These are phyloP conservation scores for Felis catus DNA, from an alignment of 2,113 vertebrate species.

Conservation along the genomic window F.catus_Fca126_mat1.0 CM031422.1:9337001-9337500, in stretches of 20 bases:
- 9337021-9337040: too few relatives aligned
- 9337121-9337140: not conserved
- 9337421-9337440: not conserved
- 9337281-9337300: not conserved
- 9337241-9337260: not conserved
- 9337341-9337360: conserved; percentile 58
- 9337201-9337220: not conserved
- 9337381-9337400: not conserved
- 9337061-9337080: not conserved
- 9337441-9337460: not conserved
- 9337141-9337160: not conserved
- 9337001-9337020: too few relatives aligned
- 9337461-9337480: conserved; percentile 18
- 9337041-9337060: not conserved
- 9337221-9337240: not conserved
- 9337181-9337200: not conserved
- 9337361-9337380: not conserved
- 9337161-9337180: not conserved
- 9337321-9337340: conserved; percentile 64
- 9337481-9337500: not conserved
- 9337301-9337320: not conserved
- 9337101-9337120: not conserved
- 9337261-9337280: not conserved
- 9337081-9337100: not conserved
- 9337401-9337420: not conserved